A percentile compares a stretch with the other conserved stretches of the same genome.
These are phyloP conservation scores for Psilopsiagon aurifrons DNA, from an alignment of 2,113 vertebrate species.

Conservation along the genomic window DNA sequence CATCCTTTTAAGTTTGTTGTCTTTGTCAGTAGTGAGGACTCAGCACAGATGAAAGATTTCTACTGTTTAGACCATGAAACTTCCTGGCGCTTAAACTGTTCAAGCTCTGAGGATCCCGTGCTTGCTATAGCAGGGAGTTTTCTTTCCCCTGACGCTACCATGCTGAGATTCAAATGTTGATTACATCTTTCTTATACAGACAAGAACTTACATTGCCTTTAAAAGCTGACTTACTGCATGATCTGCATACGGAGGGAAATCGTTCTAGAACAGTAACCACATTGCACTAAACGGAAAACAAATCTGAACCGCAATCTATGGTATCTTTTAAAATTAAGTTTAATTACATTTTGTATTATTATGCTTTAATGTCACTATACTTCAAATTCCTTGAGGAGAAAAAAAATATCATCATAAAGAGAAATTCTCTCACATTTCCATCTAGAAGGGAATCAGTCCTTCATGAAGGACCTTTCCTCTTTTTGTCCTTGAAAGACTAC, in stretches of 20 bases:
- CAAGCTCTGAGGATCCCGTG: not conserved
- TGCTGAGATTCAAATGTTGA: not conserved
- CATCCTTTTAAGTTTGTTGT: not conserved
- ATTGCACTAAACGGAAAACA: not conserved
- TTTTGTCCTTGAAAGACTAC: not conserved
- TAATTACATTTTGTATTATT: not conserved
- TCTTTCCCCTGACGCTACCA: not conserved
- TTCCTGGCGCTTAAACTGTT: not conserved
- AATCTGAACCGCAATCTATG: not conserved
- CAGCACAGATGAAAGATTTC: not conserved
- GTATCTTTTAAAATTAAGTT: not conserved
- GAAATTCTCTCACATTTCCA: not conserved
- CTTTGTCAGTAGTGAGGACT: not conserved
- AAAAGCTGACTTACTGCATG: not conserved
- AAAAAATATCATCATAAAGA: not conserved
- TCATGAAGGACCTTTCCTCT: not conserved
- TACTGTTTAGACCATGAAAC: not conserved
- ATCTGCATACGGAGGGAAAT: not conserved
- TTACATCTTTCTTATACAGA: not conserved
- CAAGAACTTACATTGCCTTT: not conserved
- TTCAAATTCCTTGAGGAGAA: constrained; percentile 23
- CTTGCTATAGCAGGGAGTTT: not conserved
- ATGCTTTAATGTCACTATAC: not conserved
- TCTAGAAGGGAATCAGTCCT: not conserved
- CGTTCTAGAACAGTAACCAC: not conserved